Percentiles rank a stretch among this genome's conserved stretches.
These are phyloP conservation scores for Tenualosa ilisha DNA, from an alignment of 2,797 vertebrate species.

Conservation along the genomic window DNA sequence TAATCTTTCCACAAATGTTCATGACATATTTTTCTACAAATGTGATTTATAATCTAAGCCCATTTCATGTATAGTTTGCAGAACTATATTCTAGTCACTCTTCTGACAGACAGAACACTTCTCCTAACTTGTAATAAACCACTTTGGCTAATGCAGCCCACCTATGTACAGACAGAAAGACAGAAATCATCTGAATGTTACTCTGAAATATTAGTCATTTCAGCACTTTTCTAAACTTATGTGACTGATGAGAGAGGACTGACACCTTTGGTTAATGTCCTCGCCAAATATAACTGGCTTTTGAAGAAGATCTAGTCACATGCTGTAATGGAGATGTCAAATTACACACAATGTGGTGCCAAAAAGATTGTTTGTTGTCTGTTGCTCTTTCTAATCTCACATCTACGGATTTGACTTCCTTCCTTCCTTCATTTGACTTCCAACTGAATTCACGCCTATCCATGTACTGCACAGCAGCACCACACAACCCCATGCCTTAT, in stretches of 20 bases:
- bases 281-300: not conserved
- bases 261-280: not conserved
- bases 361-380: not conserved
- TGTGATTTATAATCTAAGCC: not conserved
- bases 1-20: not conserved
- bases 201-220: not conserved
- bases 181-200: not conserved
- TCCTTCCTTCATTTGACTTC: too few species aligned
- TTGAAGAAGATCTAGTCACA: not conserved
- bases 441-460: not conserved
- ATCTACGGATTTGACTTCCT: too few species aligned
- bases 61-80: not conserved
- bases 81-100: too few species aligned
- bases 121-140: too few species aligned
- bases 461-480: constrained; percentile 81
- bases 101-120: too few species aligned
- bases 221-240: not conserved
- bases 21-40: not conserved
- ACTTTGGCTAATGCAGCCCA: too few species aligned
- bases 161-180: not conserved
- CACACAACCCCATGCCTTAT: constrained; percentile 41
- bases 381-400: not conserved
- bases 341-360: not conserved
- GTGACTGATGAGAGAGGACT: not conserved
- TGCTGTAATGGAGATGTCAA: not conserved